Conservation (phyloP, 2,113 vertebrate genomes). For the Siniperca knerii region DNA sequence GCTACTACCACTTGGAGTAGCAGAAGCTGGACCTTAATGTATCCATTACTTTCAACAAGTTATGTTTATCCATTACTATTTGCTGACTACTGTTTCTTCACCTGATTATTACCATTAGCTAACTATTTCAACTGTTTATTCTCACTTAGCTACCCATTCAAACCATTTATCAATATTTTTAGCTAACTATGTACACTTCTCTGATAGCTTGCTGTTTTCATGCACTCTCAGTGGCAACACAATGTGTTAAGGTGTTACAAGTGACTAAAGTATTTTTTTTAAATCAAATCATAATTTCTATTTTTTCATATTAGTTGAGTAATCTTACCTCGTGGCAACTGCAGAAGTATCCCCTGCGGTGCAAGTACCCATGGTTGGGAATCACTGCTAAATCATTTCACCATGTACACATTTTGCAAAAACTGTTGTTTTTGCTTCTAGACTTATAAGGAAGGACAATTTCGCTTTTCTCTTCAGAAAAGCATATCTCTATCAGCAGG, state of each 20-base stretch:
- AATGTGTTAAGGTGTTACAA: no score
- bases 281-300: neutral
- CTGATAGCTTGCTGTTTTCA: neutral
- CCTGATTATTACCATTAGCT: neutral
- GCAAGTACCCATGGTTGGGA: neutral
- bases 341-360: neutral
- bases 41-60: neutral
- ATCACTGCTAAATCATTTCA: neutral
- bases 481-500: constrained; percentile 5
- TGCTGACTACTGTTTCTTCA: no score
- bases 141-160: no score
- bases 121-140: neutral
- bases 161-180: no score
- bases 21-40: neutral
- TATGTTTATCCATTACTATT: neutral
- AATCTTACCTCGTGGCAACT: neutral
- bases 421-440: neutral
- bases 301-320: neutral
- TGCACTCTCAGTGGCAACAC: neutral
- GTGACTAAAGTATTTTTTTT: neutral
- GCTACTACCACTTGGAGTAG: neutral
- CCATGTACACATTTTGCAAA: neutral
- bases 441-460: neutral
- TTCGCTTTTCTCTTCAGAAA: neutral
- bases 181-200: neutral